phyloP scores from a whole-genome alignment of 1,140 invertebrate genomes.

The roundworm (Caenorhabditis elegans) region DNA sequence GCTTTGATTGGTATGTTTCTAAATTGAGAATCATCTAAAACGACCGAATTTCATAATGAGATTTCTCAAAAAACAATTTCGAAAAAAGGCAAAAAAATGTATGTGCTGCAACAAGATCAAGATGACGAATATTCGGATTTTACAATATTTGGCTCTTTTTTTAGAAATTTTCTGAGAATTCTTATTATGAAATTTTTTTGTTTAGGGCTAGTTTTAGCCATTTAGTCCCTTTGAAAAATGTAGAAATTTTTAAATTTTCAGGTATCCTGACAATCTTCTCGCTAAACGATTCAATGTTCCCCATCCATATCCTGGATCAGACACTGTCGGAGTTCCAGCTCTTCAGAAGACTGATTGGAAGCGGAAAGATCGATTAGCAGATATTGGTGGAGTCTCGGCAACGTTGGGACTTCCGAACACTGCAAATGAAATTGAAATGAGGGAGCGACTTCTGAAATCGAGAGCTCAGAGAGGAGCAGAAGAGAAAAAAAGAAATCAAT shows the following conservation, averaged over 20 bases:
- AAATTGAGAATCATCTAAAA: too few species aligned
- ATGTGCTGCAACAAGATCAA: too few species aligned
- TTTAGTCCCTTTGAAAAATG: not conserved
- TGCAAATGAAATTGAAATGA: constrained; percentile 39
- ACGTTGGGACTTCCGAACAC: constrained; percentile 46
- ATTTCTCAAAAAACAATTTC: too few species aligned
- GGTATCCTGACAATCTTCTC: constrained; percentile 77
- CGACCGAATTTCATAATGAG: too few species aligned
- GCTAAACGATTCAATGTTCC: constrained; percentile 93
- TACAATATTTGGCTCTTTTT: too few species aligned
- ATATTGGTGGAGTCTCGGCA: constrained; percentile 22
- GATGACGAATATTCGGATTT: too few species aligned
- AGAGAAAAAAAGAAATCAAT: not conserved
- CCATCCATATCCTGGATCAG: constrained; percentile 76
- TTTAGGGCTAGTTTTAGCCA: too few species aligned
- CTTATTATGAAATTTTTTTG: too few species aligned
- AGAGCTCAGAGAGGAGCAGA: not conserved
- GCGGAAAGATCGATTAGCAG: not conserved
- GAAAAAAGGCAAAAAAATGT: too few species aligned
- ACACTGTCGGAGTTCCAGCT: constrained; percentile 42
- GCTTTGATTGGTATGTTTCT: constrained; percentile 74
- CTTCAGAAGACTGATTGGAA: constrained; percentile 45
- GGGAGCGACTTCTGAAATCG: not conserved
- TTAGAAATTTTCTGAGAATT: too few species aligned
- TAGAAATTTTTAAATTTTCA: not conserved